These are phyloP conservation scores for Calliopum simillimum DNA, from an alignment of 2,888 invertebrate species.

Conservation along the genomic window DNA sequence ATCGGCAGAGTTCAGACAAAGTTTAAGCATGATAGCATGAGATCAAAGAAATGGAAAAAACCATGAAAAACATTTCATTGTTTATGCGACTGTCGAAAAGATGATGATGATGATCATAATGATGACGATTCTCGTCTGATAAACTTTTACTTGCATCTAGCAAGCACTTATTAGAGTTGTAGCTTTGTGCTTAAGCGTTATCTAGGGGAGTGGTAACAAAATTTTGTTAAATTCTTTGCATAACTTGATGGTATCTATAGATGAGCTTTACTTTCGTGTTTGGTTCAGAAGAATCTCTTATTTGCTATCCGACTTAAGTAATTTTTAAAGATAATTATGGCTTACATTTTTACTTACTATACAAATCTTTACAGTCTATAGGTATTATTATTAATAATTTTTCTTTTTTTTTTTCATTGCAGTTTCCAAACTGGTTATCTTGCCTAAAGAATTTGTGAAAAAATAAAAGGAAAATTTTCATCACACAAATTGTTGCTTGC, in stretches of 20 bases:
- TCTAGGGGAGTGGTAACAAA: slow-evolving; percentile 2
- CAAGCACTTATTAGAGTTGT: not conserved
- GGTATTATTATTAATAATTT: not conserved
- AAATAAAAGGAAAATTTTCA: slow-evolving; percentile 29
- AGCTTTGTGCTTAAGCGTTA: not conserved
- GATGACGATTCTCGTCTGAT: not conserved
- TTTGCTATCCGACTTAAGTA: not conserved
- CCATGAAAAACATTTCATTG: slow-evolving; percentile 3
- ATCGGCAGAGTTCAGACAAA: too few relatives aligned
- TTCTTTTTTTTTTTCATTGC: slow-evolving; percentile 6
- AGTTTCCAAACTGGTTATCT: slow-evolving; percentile 18
- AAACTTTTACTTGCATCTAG: slow-evolving; percentile 28
- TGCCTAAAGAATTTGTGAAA: not conserved
- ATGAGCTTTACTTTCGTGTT: slow-evolving; percentile 19
- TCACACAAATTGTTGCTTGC: slow-evolving; percentile 32
- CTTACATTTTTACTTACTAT: not conserved
- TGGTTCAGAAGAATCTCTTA: not conserved
- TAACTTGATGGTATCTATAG: slow-evolving; percentile 33
- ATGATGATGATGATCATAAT: too few relatives aligned
- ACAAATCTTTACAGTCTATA: not conserved
- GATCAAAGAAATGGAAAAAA: not conserved
- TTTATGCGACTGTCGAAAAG: not conserved
- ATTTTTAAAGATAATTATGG: not conserved
- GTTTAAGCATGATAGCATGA: too few relatives aligned
- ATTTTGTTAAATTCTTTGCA: slow-evolving; percentile 36